Conservation (phyloP, 2,888 invertebrate genomes). For the Lasioglossum oenotherae region DNA sequence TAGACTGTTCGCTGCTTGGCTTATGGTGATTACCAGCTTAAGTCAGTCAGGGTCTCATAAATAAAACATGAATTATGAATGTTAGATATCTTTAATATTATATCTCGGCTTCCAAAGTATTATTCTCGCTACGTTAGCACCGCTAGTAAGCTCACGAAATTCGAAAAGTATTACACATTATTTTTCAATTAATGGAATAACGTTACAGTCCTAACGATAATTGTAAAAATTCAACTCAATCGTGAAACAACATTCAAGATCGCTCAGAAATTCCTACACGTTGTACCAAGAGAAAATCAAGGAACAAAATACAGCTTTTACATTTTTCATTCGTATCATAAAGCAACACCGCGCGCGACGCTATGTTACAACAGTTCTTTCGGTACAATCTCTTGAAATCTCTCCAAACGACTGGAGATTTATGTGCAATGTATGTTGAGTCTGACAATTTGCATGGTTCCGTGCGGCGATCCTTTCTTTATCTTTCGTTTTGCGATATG, state of each 20-base stretch:
- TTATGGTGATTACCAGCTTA: neutral
- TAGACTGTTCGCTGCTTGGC: neutral
- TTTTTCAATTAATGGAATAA: neutral
- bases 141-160: neutral
- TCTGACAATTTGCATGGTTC: slow-evolving; percentile 5
- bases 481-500: neutral
- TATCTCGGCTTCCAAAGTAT: neutral
- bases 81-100: neutral
- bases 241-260: too few species aligned
- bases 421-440: neutral
- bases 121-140: neutral
- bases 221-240: neutral
- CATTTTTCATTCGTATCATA: slow-evolving; percentile 5
- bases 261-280: neutral
- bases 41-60: slow-evolving; percentile 1
- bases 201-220: neutral
- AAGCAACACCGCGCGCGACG: neutral
- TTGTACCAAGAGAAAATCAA: neutral
- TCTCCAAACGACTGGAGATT: slow-evolving; percentile 2
- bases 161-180: neutral
- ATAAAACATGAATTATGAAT: neutral
- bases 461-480: neutral
- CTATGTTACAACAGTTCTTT: neutral
- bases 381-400: slow-evolving; percentile 8
- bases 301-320: neutral